phyloP scores from a whole-genome alignment of 2,888 invertebrate species.

The Trachelus tabidus region DNA sequence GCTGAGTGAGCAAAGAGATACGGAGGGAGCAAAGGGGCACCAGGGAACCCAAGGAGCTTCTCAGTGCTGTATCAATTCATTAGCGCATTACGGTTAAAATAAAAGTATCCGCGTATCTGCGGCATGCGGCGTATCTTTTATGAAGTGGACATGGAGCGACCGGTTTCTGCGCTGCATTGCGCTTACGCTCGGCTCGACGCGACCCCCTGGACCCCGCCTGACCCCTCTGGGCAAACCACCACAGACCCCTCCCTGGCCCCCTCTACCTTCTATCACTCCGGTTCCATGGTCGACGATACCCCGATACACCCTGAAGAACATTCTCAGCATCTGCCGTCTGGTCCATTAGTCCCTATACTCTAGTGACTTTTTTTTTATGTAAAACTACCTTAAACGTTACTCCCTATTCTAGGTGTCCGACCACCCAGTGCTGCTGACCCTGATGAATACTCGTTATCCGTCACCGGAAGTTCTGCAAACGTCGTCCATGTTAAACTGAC shows the following conservation, averaged over 20 bases:
- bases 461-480: not conserved
- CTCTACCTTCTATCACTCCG: constrained; percentile 18
- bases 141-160: constrained; percentile 37
- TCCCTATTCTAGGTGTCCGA: not conserved
- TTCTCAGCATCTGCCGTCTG: not conserved
- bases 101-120: constrained; percentile 57
- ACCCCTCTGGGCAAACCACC: not conserved
- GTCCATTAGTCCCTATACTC: not conserved
- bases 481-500: not conserved
- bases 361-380: not conserved
- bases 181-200: constrained; percentile 19
- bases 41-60: constrained; percentile 24
- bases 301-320: not conserved
- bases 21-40: constrained; percentile 13
- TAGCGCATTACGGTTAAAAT: constrained; percentile 58
- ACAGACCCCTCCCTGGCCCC: constrained; percentile 13
- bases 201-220: not conserved
- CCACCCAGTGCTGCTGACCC: not conserved
- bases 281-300: constrained; percentile 6
- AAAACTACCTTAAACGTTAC: not conserved
- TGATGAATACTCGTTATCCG: not conserved
- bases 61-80: constrained; percentile 59
- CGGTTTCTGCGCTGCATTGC: constrained; percentile 30
- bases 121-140: constrained; percentile 53
- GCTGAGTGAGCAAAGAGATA: constrained; percentile 4